A percentile compares a stretch with the other conserved stretches of the same genome.
These are phyloP conservation scores for Alligator sinensis DNA, from an alignment of 2,113 vertebrate genomes.

Conservation along the genomic window DNA sequence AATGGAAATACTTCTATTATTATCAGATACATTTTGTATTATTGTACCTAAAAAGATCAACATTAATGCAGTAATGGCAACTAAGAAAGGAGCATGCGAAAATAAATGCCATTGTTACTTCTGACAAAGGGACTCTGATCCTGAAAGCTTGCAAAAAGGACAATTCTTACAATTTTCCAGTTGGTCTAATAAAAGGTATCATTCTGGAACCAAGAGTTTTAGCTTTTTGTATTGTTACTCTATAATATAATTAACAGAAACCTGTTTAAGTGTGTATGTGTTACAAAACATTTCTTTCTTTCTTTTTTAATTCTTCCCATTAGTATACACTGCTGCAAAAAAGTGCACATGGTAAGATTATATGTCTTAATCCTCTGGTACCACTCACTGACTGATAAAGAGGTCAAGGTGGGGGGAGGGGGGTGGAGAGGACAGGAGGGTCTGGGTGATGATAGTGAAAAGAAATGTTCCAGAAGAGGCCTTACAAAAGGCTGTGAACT, in stretches of 20 bases:
- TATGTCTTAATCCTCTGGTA: slow-evolving; percentile 68
- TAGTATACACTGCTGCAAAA: not conserved
- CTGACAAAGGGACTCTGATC: too few relatives aligned
- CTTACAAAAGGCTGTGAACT: slow-evolving; percentile 69
- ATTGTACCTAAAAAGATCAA: not conserved
- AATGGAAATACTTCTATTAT: not conserved
- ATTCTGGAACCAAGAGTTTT: too few relatives aligned
- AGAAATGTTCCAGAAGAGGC: slow-evolving; percentile 71
- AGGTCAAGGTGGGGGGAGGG: slow-evolving; percentile 61
- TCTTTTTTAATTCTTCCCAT: not conserved
- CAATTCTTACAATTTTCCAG: too few relatives aligned
- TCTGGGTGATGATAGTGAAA: slow-evolving; percentile 70
- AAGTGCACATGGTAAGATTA: slow-evolving; percentile 37
- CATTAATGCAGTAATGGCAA: not conserved
- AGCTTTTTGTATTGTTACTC: not conserved
- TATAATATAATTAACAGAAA: not conserved
- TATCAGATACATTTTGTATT: not conserved
- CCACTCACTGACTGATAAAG: slow-evolving; percentile 77
- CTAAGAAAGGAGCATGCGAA: not conserved
- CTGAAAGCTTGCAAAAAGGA: too few relatives aligned
- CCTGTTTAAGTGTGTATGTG: not conserved
- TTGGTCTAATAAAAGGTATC: too few relatives aligned
- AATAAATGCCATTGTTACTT: not conserved
- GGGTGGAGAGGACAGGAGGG: not conserved
- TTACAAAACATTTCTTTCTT: not conserved